Evolutionary conservation across 2,888 invertebrate genomes (phyloP).

Genomic region (Drosophila cyrtoloma): DNA sequence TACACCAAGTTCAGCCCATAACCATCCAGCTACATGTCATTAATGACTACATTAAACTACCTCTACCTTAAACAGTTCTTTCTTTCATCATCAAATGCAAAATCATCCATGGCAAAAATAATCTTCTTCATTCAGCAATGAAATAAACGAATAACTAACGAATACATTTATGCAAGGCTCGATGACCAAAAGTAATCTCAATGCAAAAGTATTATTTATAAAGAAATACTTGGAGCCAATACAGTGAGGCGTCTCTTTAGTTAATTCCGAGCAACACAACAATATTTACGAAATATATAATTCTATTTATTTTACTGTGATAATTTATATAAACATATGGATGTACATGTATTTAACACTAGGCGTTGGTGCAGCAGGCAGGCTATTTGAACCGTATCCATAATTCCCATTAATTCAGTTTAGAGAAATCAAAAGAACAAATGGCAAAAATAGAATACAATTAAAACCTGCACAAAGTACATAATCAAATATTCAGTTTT

Average conservation of each 20-base stretch:
- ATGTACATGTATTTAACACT: constrained; percentile 41
- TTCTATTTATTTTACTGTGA: constrained; percentile 82
- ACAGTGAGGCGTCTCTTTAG: constrained; percentile 37
- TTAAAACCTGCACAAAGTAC: constrained; percentile 50
- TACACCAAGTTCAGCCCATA: neutral
- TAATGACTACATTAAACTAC: constrained; percentile 22
- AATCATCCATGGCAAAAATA: neutral
- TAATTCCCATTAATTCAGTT: constrained; percentile 37
- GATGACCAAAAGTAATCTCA: constrained; percentile 30
- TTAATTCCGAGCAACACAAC: constrained; percentile 37
- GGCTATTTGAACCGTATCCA: constrained; percentile 16
- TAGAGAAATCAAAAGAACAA: constrained; percentile 9
- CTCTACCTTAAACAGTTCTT: constrained; percentile 19
- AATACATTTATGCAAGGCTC: constrained; percentile 27
- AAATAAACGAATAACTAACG: neutral
- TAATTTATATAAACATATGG: constrained; percentile 68
- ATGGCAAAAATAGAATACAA: constrained; percentile 21
- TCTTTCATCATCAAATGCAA: neutral
- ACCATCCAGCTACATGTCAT: neutral
- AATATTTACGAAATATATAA: constrained; percentile 50
- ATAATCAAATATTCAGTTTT: constrained; percentile 49
- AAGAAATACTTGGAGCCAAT: constrained; percentile 13
- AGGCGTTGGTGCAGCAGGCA: constrained; percentile 25
- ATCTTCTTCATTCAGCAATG: neutral
- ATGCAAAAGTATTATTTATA: constrained; percentile 58